A percentile compares a stretch with the other conserved stretches of the same genome.
Conservation (phyloP, 2,113 vertebrate species). For the Pseudonaja textilis region DNA sequence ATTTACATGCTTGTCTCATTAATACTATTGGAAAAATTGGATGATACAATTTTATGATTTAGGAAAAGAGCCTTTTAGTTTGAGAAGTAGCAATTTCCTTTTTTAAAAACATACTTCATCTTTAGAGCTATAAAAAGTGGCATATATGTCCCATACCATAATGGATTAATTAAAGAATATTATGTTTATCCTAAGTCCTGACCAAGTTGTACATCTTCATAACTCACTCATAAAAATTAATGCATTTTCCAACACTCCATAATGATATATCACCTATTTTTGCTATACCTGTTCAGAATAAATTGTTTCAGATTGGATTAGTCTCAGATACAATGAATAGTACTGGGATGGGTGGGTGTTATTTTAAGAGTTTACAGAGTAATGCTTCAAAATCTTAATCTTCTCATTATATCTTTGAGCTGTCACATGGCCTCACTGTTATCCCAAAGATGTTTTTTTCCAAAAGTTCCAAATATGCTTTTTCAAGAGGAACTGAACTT, state of each 20-base stretch:
- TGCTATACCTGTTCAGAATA: constrained; percentile 71
- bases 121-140: constrained; percentile 72
- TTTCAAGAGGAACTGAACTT: background rate
- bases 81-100: constrained; percentile 56
- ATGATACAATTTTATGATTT: constrained; percentile 66
- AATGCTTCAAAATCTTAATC: constrained; percentile 49
- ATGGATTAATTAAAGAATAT: constrained; percentile 78
- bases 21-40: constrained; percentile 61
- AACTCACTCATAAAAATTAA: constrained; percentile 76
- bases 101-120: constrained; percentile 65
- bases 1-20: constrained; percentile 69
- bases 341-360: constrained; percentile 44
- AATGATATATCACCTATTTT: constrained; percentile 64
- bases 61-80: constrained; percentile 62
- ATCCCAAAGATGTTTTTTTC: background rate
- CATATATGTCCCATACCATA: constrained; percentile 66
- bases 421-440: constrained; percentile 29
- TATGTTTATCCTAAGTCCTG: constrained; percentile 74
- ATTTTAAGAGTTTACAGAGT: constrained; percentile 64
- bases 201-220: constrained; percentile 70
- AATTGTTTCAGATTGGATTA: constrained; percentile 70
- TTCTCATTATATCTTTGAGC: constrained; percentile 55
- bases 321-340: constrained; percentile 56
- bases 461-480: background rate
- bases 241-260: constrained; percentile 62